Base-by-base conservation (phyloP, 2,797 vertebrate genomes). In the Malurus leucopterus region DNA sequence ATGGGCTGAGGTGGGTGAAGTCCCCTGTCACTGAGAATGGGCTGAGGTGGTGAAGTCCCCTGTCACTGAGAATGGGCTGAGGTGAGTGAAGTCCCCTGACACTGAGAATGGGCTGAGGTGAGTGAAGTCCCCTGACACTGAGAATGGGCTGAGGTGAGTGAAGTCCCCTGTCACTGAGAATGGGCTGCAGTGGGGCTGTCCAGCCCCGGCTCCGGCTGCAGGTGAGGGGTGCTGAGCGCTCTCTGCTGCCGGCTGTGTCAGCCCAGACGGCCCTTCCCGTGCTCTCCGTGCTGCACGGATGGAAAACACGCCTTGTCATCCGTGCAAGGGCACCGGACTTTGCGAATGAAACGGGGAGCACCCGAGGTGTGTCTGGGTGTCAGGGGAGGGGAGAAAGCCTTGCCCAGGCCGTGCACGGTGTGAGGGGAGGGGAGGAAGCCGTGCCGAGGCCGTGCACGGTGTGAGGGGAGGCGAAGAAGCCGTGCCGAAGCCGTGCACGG, bases 361-460 rank as follows among this genome's bases (percentile, higher is more conserved):
- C 5, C 16, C 0, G 1, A 8, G 18, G 9, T 65, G 40, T 36
- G 41, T 38, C 58, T 30, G 54, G 41, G 29, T 32, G 22, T 67
- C 36, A 36, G 36, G 38, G 59, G 59, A 30, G 15, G 15, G 49
- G 14, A 54, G 29, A 14, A 29, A 9, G 34, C 57, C 36, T 1
- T 1, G 0, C 7, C 15, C 47, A 27, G 32, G 58, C 53, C 0
- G 0, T 8, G 34, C 51, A 27, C 34, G 34, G 34, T 34, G 34
- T 34, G 9, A 34, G 34, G 38, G 59, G 59, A 29, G 15, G 15
- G 49, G 14, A 54, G 29, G 15, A 29, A 9, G 34, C 57, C 36
- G 0, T 1, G 0, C 7, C 15, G 47, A 27, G 32, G 54, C 53
- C 0, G 0, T 8, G 34, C 51, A 29, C 36, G 34, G 36, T 36